Conservation (phyloP, 1,140 invertebrate genomes). For the Caerostris darwini region DNA sequence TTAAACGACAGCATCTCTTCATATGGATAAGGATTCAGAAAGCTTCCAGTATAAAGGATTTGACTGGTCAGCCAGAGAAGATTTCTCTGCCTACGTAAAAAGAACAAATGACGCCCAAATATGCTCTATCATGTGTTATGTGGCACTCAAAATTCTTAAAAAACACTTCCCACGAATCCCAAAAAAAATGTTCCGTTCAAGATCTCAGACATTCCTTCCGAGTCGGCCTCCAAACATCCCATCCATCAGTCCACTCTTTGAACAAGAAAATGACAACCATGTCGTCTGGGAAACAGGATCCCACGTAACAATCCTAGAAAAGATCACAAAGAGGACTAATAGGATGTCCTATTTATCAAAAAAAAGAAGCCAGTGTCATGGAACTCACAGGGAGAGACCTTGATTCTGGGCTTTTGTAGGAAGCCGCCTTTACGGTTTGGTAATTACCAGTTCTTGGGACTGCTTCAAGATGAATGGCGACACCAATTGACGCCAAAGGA, state of each 20-base stretch:
- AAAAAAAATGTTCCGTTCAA: no score
- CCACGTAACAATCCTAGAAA: conserved; percentile 30
- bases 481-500: conserved; percentile 66
- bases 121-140: no score
- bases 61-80: no score
- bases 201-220: not conserved
- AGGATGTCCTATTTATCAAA: conserved; percentile 53
- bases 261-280: conserved; percentile 7
- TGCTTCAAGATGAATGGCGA: conserved; percentile 37
- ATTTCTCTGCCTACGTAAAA: no score
- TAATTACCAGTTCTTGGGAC: conserved; percentile 65
- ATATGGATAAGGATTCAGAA: no score
- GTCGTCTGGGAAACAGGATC: conserved; percentile 47
- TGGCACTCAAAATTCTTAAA: no score
- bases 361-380: conserved; percentile 21
- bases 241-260: not conserved
- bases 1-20: no score
- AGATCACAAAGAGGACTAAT: conserved; percentile 51
- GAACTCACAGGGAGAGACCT: not conserved
- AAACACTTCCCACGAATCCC: no score
- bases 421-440: not conserved
- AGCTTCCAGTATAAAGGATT: no score
- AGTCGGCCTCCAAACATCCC: not conserved
- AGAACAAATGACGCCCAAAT: no score
- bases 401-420: conserved; percentile 24